Evolutionary conservation across 2,888 invertebrate species (phyloP).

Genomic region (Hirtodrosophila alboralis): DNA sequence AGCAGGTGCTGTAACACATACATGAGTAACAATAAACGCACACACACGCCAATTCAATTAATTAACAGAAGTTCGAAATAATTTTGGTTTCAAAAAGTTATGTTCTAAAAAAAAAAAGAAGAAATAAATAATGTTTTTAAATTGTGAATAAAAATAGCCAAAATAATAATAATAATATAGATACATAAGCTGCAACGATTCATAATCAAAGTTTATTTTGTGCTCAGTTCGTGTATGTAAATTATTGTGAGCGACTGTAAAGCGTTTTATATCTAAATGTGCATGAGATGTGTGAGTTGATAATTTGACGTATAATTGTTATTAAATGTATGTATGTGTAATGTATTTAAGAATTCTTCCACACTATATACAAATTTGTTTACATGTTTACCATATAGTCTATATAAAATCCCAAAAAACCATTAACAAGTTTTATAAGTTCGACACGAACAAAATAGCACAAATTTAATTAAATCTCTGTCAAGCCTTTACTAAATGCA

Average conservation of each 20-base stretch:
- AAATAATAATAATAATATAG: too few species aligned
- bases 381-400: conserved; percentile 63
- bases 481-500: conserved; percentile 12
- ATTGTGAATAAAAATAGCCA: conserved; percentile 29
- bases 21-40: conserved; percentile 5
- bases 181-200: conserved; percentile 16
- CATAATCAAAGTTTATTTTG: conserved; percentile 30
- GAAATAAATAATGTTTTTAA: conserved; percentile 23
- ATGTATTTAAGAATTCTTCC: conserved; percentile 50
- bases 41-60: conserved; percentile 1
- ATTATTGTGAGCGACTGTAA: conserved; percentile 24
- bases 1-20: conserved; percentile 9
- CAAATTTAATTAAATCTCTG: conserved; percentile 26
- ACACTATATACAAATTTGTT: conserved; percentile 59
- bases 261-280: conserved; percentile 30
- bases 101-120: conserved; percentile 6
- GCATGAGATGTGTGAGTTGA: conserved; percentile 16
- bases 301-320: conserved; percentile 58
- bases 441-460: conserved; percentile 13
- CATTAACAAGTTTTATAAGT: conserved; percentile 8
- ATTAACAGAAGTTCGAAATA: conserved; percentile 7
- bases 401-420: conserved; percentile 37
- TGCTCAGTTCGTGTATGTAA: conserved; percentile 22
- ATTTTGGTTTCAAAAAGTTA: conserved; percentile 25
- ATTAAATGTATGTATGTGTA: conserved; percentile 45